A percentile compares a stretch with the other conserved stretches of the same genome.
Evolutionary conservation across 2,797 vertebrate species (phyloP).

Genomic region (Mormyrops boulengeri): DNA sequence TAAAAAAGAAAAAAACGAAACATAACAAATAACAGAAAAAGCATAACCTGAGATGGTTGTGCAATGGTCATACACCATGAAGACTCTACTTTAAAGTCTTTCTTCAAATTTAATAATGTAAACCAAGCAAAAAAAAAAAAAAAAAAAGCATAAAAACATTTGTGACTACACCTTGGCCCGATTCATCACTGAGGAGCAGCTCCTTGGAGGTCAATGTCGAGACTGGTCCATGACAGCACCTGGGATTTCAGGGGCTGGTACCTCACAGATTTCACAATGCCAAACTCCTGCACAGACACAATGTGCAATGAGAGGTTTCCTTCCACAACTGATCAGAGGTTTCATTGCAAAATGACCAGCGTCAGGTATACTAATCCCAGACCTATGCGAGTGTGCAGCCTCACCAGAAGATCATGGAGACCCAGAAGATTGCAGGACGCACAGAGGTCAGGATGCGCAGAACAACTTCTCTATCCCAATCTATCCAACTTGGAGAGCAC

Average conservation of each 20-base stretch:
- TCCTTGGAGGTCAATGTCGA: neutral
- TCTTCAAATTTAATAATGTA: neutral
- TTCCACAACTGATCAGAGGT: neutral
- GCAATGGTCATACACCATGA: neutral
- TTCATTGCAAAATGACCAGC: neutral
- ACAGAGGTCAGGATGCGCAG: neutral
- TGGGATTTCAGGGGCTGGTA: neutral
- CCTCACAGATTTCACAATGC: neutral
- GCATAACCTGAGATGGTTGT: neutral
- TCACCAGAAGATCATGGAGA: neutral
- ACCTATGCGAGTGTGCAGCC: neutral
- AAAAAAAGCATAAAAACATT: neutral
- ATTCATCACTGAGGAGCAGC: neutral
- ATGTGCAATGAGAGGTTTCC: neutral
- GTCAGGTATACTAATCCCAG: neutral
- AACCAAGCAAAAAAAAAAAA: neutral
- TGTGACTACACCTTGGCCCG: neutral
- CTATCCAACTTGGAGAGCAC: conserved; percentile 54
- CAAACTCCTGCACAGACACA: neutral
- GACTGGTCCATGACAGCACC: neutral
- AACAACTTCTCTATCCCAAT: neutral
- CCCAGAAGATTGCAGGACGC: neutral
- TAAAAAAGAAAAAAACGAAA: neutral
- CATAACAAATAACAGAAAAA: neutral
- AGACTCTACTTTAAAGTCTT: neutral